phyloP scores from a whole-genome alignment of 2,797 vertebrate species.

The Aldrovandia affinis region DNA sequence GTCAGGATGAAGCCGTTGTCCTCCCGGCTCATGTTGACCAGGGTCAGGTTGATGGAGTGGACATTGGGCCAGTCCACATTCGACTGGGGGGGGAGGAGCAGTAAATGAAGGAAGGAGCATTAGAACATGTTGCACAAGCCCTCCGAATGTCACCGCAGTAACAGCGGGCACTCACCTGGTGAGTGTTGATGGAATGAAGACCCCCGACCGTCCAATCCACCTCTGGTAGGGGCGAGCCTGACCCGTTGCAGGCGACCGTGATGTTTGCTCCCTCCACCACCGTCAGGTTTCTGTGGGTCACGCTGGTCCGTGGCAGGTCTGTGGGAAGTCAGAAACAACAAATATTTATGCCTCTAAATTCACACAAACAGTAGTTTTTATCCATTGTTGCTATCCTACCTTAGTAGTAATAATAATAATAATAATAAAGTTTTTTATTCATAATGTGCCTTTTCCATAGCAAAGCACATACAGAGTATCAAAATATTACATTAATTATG shows the following conservation, averaged over 20 bases:
- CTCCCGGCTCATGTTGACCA: constrained; percentile 90
- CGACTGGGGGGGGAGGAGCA: constrained; percentile 65
- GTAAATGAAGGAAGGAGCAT: neutral
- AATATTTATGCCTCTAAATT: neutral
- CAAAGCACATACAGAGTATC: no score
- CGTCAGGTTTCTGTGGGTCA: constrained; percentile 89
- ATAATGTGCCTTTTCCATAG: no score
- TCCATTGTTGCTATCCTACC: neutral
- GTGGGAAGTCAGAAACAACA: constrained; percentile 41
- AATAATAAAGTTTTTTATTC: no score
- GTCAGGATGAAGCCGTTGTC: constrained; percentile 90
- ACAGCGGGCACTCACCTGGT: constrained; percentile 72
- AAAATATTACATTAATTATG: no score
- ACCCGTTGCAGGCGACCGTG: constrained; percentile 88
- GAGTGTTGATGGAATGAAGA: constrained; percentile 84
- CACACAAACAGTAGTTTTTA: neutral
- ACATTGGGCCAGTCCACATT: constrained; percentile 84
- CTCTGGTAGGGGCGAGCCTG: constrained; percentile 86
- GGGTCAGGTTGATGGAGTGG: constrained; percentile 88
- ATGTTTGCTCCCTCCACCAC: constrained; percentile 87
- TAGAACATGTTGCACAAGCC: constrained; percentile 17
- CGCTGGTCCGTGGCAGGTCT: constrained; percentile 92
- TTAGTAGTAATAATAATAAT: neutral
- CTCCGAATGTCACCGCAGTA: neutral
- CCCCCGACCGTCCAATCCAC: constrained; percentile 90